Percentiles rank a stretch among this genome's conserved stretches.
Conservation (phyloP, 2,888 invertebrate genomes). For the Cylindroiulus punctatus region DNA sequence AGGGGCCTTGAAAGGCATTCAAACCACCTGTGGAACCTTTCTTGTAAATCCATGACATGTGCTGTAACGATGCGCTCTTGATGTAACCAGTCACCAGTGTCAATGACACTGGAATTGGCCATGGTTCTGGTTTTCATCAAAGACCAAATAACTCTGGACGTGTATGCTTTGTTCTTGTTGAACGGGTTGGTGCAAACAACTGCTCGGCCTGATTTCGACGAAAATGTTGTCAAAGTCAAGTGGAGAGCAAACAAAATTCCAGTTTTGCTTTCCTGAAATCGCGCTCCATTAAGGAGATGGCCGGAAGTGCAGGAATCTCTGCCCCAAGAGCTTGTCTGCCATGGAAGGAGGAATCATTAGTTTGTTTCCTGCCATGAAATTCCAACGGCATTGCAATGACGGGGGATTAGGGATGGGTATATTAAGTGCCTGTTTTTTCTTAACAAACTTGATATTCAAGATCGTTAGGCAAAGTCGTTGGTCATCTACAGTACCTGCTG, state of each 20-base stretch:
- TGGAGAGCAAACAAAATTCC: not conserved
- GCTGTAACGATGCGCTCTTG: not conserved
- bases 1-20: not conserved
- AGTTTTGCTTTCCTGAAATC: not conserved
- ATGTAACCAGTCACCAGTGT: not conserved
- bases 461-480: no score
- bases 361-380: not conserved
- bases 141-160: not conserved
- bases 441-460: not conserved
- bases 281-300: not conserved
- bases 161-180: not conserved
- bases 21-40: not conserved
- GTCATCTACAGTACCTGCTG: no score
- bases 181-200: not conserved
- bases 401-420: not conserved
- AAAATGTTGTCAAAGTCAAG: not conserved
- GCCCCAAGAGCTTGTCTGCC: not conserved
- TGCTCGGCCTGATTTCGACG: not conserved
- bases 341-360: not conserved
- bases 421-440: not conserved
- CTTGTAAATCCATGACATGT: not conserved
- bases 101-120: conserved; percentile 5
- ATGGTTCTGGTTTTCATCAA: not conserved
- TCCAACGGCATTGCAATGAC: not conserved
- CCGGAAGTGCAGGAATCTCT: not conserved